Conservation (phyloP, 2,113 vertebrate genomes). For the Phalacrocorax pelagicus region DNA sequence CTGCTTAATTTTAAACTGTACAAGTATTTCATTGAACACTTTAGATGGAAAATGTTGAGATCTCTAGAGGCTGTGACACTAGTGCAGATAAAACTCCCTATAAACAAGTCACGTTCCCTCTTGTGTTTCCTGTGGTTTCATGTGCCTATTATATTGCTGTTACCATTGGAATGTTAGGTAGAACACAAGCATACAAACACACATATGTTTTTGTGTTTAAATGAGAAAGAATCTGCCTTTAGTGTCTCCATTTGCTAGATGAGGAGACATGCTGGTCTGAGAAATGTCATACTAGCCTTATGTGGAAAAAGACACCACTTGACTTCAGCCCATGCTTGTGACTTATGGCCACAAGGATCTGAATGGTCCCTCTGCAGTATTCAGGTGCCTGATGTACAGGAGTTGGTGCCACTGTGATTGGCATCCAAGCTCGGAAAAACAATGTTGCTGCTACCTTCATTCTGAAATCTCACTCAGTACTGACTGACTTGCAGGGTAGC, state of each 20-base stretch:
- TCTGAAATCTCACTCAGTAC: background rate
- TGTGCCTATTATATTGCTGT: background rate
- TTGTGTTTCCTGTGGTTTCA: background rate
- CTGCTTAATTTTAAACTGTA: background rate
- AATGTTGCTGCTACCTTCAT: background rate
- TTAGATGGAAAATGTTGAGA: background rate
- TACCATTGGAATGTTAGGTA: background rate
- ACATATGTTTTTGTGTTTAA: background rate
- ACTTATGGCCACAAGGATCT: background rate
- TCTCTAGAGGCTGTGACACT: background rate
- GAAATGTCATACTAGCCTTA: background rate
- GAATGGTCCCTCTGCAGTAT: background rate
- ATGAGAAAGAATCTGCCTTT: background rate
- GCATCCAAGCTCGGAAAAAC: background rate
- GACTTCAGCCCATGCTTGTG: background rate
- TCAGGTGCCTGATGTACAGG: background rate
- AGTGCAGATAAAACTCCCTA: background rate
- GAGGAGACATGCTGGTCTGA: background rate
- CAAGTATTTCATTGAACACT: background rate
- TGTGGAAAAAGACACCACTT: background rate
- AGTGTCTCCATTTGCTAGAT: background rate
- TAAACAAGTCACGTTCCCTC: background rate
- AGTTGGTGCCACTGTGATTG: background rate
- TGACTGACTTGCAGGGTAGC: background rate
- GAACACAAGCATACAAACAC: background rate